Base-by-base conservation (phyloP, 2,113 vertebrate species). In the Proterorhinus semilunaris region DNA sequence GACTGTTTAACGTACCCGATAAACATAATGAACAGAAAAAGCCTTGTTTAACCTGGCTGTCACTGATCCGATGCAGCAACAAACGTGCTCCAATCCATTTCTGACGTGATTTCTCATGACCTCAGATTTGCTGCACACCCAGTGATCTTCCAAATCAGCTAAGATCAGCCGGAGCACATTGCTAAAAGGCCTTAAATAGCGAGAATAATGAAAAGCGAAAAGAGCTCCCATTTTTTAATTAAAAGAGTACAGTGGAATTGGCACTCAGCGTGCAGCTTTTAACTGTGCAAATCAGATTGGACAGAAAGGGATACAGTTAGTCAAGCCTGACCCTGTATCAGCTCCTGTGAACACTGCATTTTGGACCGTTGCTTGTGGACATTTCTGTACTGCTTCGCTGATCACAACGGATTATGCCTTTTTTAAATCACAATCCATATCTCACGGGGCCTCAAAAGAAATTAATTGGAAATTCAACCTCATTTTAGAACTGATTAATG, bases 391-490 rank as follows among this genome's bases (percentile, higher is more conserved):
- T 85, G 73, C 74, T 55, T 86, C 46, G 75, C 82, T 70, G 79
- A 75, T 83, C 86, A 89, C 66, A 84, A 81, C 72, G 73, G 80
- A 90, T 91, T 89, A 89, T 48, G 27, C 69, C 63, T 82, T 81
- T 81, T 84, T 76, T 62, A 83, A 21, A 90, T 91, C 85, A 79
- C 44, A 66, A 52, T 71, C 71, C 45, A 58, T 79, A 90, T 91
- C 86, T 90, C 75, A 48, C 57, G 55, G 55, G 52, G 83, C 83
- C 78, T 87, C 89, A 82, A 81, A 76, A 76, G 68, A 70, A 88
- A 81, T 83, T 87, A 88, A 89, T 90, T 86, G 79, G 85, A 91
- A 87, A 86, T 85, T 87, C 75, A 69, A 62, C 68, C 70, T 83
- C 81, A 86, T 83, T 71, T 75, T 72, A 75, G 69, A 65, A 45